phyloP scores from a whole-genome alignment of 1,140 invertebrate genomes.

The Drosophila kohkoa region DNA sequence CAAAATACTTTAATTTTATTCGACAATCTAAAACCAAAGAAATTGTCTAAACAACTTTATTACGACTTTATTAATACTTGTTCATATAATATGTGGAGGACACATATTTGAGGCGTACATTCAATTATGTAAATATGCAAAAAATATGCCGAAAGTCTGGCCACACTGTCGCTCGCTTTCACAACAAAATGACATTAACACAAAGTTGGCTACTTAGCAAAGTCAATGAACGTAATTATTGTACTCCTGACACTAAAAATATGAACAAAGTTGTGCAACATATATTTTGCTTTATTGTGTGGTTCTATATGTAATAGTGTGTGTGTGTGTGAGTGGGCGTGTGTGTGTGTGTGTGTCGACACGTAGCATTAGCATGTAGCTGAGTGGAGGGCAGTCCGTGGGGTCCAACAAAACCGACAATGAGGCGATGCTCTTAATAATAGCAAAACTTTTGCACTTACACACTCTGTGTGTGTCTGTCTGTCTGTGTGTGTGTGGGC shows the following conservation, averaged over 20 bases:
- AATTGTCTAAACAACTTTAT: not conserved
- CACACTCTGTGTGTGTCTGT: slow-evolving; percentile 26
- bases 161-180: slow-evolving; percentile 4
- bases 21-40: not conserved
- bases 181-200: slow-evolving; percentile 75
- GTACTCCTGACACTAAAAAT: slow-evolving; percentile 81
- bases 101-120: slow-evolving; percentile 12
- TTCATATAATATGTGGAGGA: not conserved
- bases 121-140: slow-evolving; percentile 75
- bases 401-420: slow-evolving; percentile 81
- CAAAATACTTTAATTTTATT: slow-evolving; percentile 1
- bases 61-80: not conserved
- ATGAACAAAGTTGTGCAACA: slow-evolving; percentile 78
- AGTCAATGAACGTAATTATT: slow-evolving; percentile 84
- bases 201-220: slow-evolving; percentile 80
- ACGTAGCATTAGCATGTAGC: slow-evolving; percentile 30
- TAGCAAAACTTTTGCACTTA: slow-evolving; percentile 80
- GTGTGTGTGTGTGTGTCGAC: slow-evolving; percentile 5
- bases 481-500: slow-evolving; percentile 3
- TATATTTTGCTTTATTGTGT: slow-evolving; percentile 72
- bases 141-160: slow-evolving; percentile 60
- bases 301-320: slow-evolving; percentile 13
- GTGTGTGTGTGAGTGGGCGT: not conserved
- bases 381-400: slow-evolving; percentile 50
- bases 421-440: slow-evolving; percentile 77